A percentile compares a stretch with the other conserved stretches of the same genome.
These are phyloP conservation scores for cat (Felis catus) DNA, from an alignment of 2,113 vertebrate species.

Conservation along the genomic window DNA sequence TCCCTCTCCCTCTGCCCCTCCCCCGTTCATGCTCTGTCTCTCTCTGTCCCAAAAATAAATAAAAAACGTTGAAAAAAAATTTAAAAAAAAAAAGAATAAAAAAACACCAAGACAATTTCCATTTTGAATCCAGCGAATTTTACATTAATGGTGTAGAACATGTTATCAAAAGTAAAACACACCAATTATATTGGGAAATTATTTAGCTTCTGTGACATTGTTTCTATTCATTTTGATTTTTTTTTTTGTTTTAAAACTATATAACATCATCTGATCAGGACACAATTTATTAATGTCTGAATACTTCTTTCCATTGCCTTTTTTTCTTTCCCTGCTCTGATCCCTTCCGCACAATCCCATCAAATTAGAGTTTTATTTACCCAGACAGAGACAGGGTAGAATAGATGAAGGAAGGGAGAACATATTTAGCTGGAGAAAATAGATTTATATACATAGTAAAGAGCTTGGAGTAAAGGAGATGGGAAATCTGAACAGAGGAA, in stretches of 20 bases:
- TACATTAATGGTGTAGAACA: background rate
- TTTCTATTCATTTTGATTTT: background rate
- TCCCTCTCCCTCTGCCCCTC: too few relatives aligned
- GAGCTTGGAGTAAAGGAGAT: background rate
- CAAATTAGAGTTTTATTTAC: background rate
- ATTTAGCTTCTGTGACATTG: background rate
- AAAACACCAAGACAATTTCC: background rate
- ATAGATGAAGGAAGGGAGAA: background rate
- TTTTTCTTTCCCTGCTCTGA: background rate
- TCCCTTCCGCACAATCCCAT: background rate
- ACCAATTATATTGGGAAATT: background rate
- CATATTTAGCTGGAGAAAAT: background rate
- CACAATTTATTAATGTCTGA: background rate
- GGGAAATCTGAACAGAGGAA: background rate
- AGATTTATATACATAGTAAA: background rate
- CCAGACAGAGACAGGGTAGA: background rate
- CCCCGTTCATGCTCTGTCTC: too few relatives aligned
- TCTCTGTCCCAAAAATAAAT: too few relatives aligned
- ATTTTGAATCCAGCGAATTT: slow-evolving; percentile 15
- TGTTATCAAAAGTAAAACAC: background rate
- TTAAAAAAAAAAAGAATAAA: background rate
- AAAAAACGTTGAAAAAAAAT: too few relatives aligned
- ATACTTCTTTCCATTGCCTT: background rate
- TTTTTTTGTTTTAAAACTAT: background rate
- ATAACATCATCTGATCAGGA: background rate